These are phyloP conservation scores for Adoxophyes honmai DNA, from an alignment of 1,140 invertebrate genomes.

Conservation along the genomic window DNA sequence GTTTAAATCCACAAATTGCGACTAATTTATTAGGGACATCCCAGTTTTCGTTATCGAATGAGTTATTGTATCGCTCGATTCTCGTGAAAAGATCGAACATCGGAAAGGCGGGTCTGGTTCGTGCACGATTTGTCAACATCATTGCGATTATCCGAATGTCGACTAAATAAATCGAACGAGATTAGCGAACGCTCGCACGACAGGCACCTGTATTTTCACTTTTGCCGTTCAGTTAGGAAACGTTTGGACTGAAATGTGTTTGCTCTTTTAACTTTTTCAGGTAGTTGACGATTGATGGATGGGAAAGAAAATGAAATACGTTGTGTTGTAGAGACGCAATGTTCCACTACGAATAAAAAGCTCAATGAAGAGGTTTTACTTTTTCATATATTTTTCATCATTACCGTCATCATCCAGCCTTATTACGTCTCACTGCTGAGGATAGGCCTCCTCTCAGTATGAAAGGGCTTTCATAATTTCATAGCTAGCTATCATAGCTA, in stretches of 20 bases:
- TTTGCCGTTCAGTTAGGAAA: background rate
- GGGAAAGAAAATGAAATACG: no score
- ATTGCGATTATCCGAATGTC: slow-evolving; percentile 66
- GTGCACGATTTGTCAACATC: slow-evolving; percentile 72
- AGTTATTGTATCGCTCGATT: slow-evolving; percentile 56
- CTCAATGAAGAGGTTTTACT: slow-evolving; percentile 23
- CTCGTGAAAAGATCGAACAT: slow-evolving; percentile 60
- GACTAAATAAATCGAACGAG: slow-evolving; percentile 68
- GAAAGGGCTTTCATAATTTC: no score
- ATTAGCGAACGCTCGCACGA: slow-evolving; percentile 9
- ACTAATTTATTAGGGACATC: slow-evolving; percentile 9
- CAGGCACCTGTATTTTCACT: background rate
- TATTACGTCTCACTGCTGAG: no score
- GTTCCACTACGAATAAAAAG: no score
- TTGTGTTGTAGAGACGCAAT: no score
- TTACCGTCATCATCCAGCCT: no score
- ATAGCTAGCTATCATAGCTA: no score
- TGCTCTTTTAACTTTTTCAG: no score
- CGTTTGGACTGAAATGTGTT: no score
- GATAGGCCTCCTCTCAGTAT: no score
- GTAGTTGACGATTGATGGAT: no score
- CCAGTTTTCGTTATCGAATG: slow-evolving; percentile 37
- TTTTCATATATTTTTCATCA: no score
- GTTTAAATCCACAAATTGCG: background rate
- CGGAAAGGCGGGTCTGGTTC: slow-evolving; percentile 53